These are phyloP conservation scores for Heliconius eleuchia DNA, from an alignment of 1,140 invertebrate genomes.

Conservation along the genomic window DNA sequence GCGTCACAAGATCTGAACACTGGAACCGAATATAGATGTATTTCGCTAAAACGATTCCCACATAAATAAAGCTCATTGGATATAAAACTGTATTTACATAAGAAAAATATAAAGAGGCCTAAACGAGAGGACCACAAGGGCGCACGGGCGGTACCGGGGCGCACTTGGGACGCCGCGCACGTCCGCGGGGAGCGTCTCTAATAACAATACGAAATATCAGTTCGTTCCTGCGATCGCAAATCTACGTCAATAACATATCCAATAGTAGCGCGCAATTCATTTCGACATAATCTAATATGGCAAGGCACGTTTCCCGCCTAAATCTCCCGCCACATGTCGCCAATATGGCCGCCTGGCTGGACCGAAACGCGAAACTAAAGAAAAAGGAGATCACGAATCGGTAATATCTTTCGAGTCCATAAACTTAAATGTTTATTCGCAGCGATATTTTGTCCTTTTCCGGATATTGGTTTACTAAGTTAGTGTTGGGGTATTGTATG, in stretches of 20 bases:
- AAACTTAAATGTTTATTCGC: slow-evolving; percentile 81
- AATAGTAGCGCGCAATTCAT: slow-evolving; percentile 81
- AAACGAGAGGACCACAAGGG: slow-evolving; percentile 77
- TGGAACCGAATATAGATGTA: slow-evolving; percentile 70
- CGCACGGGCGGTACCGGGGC: slow-evolving; percentile 22
- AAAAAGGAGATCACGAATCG: slow-evolving; percentile 80
- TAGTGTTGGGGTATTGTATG: slow-evolving; percentile 36
- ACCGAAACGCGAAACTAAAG: slow-evolving; percentile 75
- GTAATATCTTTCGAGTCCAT: slow-evolving; percentile 81
- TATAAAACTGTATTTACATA: slow-evolving; percentile 81
- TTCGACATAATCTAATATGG: slow-evolving; percentile 80
- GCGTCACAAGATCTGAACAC: slow-evolving; percentile 67
- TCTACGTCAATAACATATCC: slow-evolving; percentile 82
- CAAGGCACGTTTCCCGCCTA: slow-evolving; percentile 78
- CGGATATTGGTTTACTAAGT: slow-evolving; percentile 73
- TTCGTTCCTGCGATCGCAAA: slow-evolving; percentile 81
- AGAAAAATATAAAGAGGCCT: slow-evolving; percentile 81
- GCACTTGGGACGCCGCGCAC: slow-evolving; percentile 65
- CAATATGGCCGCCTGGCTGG: slow-evolving; percentile 78
- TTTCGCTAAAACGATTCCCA: slow-evolving; percentile 81
- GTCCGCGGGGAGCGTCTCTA: slow-evolving; percentile 71
- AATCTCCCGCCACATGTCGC: slow-evolving; percentile 81
- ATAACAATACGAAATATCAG: slow-evolving; percentile 82
- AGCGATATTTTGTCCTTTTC: slow-evolving; percentile 79
- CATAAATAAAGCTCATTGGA: slow-evolving; percentile 82